Evolutionary conservation across 2,113 vertebrate species (phyloP), one percentile per base, ranked within the genome.

Genomic region (Strix uralensis): DNA sequence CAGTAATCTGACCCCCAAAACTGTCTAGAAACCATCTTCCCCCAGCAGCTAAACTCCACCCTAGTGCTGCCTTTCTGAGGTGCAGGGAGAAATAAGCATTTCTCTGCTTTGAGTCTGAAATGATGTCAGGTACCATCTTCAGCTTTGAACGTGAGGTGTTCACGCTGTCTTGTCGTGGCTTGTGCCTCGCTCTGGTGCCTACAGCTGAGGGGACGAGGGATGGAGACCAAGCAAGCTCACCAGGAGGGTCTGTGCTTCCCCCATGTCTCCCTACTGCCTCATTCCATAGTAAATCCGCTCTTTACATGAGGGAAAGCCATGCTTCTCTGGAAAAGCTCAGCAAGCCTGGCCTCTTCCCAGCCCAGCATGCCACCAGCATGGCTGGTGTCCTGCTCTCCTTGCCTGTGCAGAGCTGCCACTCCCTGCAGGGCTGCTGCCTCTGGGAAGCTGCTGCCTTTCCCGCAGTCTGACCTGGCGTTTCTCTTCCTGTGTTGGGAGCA

Each of bases 331-430:
- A 49, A 32, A 62, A 78, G 3, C 10, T 79, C 3, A 26, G n/a
- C n/a, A 63, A 40, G 19, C 36, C 38, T 87, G 69, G 11, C 13
- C 25, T 11, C 15, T 88, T 78, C 18, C 46, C n/a, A 40, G 22
- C 29, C 66, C 2, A 2, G 30, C 1, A 1, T 83, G 63, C 32
- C 40, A 29, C 26, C 0, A 2, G 40, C 54, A 32, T 4, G 5
- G 27, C 38, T n/a, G 47, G 27, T 88, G 69, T 42, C 51, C 38
- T 65, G 49, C 17, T 51, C 29, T 47, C 61, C 47, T 86, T 75
- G 51, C 47, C 46, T 20, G 1, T 25, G 63, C 71, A 58, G 30
- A 82, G 49, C 52, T 90, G 29, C 54, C 57, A 36, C 32, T 86
- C 54, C 67, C 72, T 34, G 57, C 0, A 0, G 42, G 65, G 51